Evolutionary conservation across 2,113 vertebrate species (phyloP).

Genomic region (Acrocephalus arundinaceus): DNA sequence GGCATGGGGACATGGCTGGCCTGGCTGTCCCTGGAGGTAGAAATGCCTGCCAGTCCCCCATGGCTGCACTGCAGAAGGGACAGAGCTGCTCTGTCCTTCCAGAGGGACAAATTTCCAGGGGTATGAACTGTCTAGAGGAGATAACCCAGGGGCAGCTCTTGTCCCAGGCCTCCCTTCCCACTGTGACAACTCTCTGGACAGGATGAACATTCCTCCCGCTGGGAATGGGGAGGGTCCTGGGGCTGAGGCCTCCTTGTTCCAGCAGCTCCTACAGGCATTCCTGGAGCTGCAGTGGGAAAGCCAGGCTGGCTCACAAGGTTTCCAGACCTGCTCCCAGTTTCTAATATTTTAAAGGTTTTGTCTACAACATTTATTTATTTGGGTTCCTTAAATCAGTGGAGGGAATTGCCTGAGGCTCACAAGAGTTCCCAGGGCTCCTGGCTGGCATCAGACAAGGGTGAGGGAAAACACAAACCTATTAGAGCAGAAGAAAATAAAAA

Average conservation of each 20-base stretch:
- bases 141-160: neutral
- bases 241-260: neutral
- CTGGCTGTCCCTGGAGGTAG: neutral
- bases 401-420: neutral
- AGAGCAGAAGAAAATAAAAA: neutral
- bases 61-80: neutral
- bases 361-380: neutral
- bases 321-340: neutral
- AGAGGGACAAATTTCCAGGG: neutral
- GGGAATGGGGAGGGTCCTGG: neutral
- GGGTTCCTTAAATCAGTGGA: neutral
- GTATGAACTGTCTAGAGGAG: neutral
- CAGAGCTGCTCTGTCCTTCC: rapidly evolving
- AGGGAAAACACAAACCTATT: neutral
- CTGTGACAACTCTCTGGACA: rapidly evolving
- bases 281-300: neutral
- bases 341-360: neutral
- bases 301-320: neutral
- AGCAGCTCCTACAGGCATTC: neutral
- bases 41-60: rapidly evolving
- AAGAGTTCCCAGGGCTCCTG: neutral
- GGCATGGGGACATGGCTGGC: rapidly evolving
- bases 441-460: neutral
- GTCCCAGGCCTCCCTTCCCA: neutral
- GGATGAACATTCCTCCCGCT: rapidly evolving